Percentiles rank a stretch among this genome's conserved stretches.
Evolutionary conservation across 2,113 vertebrate genomes (phyloP).

Genomic region (Chaetorhynchus papuensis): DNA sequence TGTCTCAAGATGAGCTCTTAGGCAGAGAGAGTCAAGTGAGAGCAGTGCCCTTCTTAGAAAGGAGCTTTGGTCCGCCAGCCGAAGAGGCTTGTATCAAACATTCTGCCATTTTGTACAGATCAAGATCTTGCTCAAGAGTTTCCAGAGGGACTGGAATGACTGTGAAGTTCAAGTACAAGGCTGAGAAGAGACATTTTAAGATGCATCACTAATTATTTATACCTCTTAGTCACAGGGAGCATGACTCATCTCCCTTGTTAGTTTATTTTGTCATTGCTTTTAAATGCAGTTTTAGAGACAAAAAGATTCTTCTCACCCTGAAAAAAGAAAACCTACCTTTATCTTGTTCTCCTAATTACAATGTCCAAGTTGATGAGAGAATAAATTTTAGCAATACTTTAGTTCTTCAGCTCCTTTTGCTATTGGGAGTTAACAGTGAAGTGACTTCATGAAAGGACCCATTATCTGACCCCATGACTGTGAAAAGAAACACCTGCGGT

Average conservation of each 20-base stretch:
- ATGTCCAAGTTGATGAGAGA: neutral
- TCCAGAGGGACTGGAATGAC: neutral
- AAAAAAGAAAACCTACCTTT: neutral
- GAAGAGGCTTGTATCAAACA: neutral
- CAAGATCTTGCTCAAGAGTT: neutral
- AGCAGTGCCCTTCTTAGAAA: neutral
- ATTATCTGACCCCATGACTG: neutral
- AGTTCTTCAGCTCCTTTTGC: neutral
- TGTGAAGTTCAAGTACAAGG: neutral
- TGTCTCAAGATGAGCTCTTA: neutral
- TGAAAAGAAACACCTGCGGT: neutral
- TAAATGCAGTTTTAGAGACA: neutral
- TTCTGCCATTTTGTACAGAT: neutral
- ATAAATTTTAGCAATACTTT: neutral
- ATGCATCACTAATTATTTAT: neutral
- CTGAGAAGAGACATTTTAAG: neutral
- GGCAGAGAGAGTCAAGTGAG: neutral
- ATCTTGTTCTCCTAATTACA: neutral
- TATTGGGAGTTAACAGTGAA: neutral
- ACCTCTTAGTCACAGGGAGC: neutral
- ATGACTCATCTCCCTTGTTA: neutral
- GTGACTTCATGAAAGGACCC: neutral
- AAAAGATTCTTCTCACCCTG: neutral
- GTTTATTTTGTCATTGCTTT: neutral
- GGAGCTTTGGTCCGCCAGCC: neutral